These are phyloP conservation scores for Ectemnius lituratus DNA, from an alignment of 2,888 invertebrate species.

Conservation along the genomic window DNA sequence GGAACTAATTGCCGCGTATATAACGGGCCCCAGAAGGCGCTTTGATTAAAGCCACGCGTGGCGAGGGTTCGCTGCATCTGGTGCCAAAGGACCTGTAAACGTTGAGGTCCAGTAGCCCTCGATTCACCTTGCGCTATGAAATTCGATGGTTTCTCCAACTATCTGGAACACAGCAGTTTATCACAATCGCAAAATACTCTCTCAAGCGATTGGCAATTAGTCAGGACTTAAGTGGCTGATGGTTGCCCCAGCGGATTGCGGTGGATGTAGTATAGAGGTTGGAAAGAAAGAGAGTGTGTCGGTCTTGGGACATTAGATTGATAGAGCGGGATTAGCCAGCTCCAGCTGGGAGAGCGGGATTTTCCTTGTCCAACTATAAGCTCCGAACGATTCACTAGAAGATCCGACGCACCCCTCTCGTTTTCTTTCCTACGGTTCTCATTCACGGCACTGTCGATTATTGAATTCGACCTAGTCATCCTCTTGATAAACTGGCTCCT, in stretches of 20 bases:
- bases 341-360: constrained; percentile 65
- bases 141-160: not conserved
- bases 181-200: not conserved
- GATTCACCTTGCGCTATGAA: constrained; percentile 8
- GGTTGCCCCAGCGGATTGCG: constrained; percentile 15
- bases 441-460: constrained; percentile 48
- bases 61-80: constrained; percentile 59
- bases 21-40: constrained; percentile 59
- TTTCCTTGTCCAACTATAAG: constrained; percentile 63
- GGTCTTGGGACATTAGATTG: constrained; percentile 70
- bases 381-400: constrained; percentile 60
- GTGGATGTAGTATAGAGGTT: constrained; percentile 44
- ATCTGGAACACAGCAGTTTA: not conserved
- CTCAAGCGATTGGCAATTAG: not conserved
- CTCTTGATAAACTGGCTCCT: not conserved
- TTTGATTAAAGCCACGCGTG: constrained; percentile 65
- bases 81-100: constrained; percentile 43
- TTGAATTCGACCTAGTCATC: constrained; percentile 48
- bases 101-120: constrained; percentile 1
- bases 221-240: constrained; percentile 6
- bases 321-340: constrained; percentile 73
- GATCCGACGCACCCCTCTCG: constrained; percentile 45
- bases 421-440: constrained; percentile 40
- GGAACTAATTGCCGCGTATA: constrained; percentile 64
- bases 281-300: constrained; percentile 47